Evolutionary conservation across 2,113 vertebrate species (phyloP).

Genomic region (Tragelaphus scriptus): DNA sequence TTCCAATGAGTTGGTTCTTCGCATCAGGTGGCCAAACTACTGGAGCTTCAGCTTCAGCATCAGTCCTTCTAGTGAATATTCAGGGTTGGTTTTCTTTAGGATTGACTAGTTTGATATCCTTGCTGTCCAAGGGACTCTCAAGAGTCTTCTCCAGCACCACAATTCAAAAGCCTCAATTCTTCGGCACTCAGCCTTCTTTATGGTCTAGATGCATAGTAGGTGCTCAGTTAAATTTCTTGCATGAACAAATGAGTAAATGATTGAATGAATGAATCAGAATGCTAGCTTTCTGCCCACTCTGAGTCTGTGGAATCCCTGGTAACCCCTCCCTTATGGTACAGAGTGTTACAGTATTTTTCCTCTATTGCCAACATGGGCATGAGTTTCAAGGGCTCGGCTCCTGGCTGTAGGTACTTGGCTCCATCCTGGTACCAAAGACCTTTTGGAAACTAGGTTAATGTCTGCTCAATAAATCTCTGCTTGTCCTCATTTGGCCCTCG

Average conservation of each 20-base stretch:
- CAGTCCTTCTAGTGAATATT: neutral
- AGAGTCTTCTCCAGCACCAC: neutral
- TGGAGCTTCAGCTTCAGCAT: neutral
- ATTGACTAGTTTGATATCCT: neutral
- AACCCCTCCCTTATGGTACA: accelerated
- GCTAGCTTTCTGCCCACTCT: neutral
- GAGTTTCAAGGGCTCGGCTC: neutral
- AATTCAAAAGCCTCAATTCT: neutral
- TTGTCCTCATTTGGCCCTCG: neutral
- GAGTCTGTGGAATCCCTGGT: neutral
- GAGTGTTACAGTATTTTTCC: neutral
- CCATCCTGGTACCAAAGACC: accelerated
- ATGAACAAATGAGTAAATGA: neutral
- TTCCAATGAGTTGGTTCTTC: neutral
- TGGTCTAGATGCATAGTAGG: neutral
- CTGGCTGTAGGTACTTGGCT: accelerated
- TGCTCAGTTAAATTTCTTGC: neutral
- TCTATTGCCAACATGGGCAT: too few relatives aligned
- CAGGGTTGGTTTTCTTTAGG: neutral
- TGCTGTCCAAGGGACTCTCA: neutral
- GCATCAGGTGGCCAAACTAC: neutral
- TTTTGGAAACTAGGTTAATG: accelerated
- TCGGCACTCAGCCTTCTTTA: neutral
- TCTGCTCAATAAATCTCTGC: neutral
- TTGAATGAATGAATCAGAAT: neutral